Percentiles rank a stretch among this genome's conserved stretches.
Evolutionary conservation across 1,140 invertebrate species (phyloP).

Genomic region (Trichonephila inaurata): DNA sequence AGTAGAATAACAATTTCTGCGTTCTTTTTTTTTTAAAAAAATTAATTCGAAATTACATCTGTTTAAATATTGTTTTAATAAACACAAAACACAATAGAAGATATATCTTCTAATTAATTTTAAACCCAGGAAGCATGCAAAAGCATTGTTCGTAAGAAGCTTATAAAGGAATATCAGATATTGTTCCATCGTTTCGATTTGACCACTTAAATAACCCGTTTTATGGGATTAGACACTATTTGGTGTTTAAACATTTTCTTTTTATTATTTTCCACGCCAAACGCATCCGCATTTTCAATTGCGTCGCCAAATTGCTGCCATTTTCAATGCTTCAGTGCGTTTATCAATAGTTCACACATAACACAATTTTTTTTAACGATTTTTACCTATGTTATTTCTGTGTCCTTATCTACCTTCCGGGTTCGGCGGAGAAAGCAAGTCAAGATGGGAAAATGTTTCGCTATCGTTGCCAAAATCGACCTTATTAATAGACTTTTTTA

Average conservation of each 20-base stretch:
- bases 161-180: background rate
- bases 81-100: too few relatives aligned
- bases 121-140: too few relatives aligned
- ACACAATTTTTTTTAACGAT: background rate
- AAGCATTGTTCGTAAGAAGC: background rate
- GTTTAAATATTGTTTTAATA: too few relatives aligned
- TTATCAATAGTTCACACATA: background rate
- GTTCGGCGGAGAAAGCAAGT: background rate
- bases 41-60: too few relatives aligned
- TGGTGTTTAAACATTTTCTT: background rate
- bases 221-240: too few relatives aligned
- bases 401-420: background rate
- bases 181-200: background rate
- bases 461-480: background rate
- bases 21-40: too few relatives aligned
- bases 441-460: background rate
- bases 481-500: background rate
- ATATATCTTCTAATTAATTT: too few relatives aligned
- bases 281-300: background rate
- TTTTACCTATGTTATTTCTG: background rate
- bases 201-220: background rate
- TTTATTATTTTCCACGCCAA: background rate
- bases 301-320: background rate
- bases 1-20: too few relatives aligned
- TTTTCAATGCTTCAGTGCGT: background rate